These are phyloP conservation scores for Vanessa cardui DNA, from an alignment of 2,888 invertebrate genomes.

Conservation along the genomic window DNA sequence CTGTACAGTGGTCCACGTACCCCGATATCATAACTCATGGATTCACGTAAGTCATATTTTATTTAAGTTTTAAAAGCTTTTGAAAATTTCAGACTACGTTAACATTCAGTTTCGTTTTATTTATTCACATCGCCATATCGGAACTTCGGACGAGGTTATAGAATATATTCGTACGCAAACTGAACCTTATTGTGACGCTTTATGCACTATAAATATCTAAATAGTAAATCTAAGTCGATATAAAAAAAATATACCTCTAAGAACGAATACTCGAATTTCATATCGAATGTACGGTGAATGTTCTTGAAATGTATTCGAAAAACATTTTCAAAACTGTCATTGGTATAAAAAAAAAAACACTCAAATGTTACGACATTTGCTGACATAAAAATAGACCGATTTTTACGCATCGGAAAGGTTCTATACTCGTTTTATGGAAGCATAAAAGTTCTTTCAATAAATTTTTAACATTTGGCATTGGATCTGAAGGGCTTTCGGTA, in stretches of 20 bases:
- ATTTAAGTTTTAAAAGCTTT: slow-evolving; percentile 39
- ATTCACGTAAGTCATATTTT: slow-evolving; percentile 31
- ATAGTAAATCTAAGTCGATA: slow-evolving; percentile 28
- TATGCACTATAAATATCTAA: slow-evolving; percentile 30
- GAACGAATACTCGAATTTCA: slow-evolving; percentile 27
- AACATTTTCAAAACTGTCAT: slow-evolving; percentile 65
- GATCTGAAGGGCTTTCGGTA: slow-evolving; percentile 50
- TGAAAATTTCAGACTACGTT: slow-evolving; percentile 34
- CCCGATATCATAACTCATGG: slow-evolving; percentile 25
- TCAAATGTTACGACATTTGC: slow-evolving; percentile 66
- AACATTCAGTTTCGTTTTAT: slow-evolving; percentile 33
- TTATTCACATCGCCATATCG: slow-evolving; percentile 37
- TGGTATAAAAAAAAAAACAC: slow-evolving; percentile 70
- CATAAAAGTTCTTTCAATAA: slow-evolving; percentile 75
- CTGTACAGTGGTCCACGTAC: slow-evolving; percentile 9
- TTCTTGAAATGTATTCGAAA: slow-evolving; percentile 41
- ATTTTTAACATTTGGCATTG: slow-evolving; percentile 65
- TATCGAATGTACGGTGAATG: slow-evolving; percentile 16
- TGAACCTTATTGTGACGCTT: slow-evolving; percentile 25
- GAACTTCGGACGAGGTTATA: slow-evolving; percentile 29
- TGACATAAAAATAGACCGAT: slow-evolving; percentile 75
- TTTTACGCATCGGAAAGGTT: slow-evolving; percentile 71
- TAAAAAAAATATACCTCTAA: slow-evolving; percentile 19
- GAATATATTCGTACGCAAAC: slow-evolving; percentile 32
- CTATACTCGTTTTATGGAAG: slow-evolving; percentile 63